Evolutionary conservation across 2,888 invertebrate species (phyloP).

Genomic region (Xestia xanthographa): DNA sequence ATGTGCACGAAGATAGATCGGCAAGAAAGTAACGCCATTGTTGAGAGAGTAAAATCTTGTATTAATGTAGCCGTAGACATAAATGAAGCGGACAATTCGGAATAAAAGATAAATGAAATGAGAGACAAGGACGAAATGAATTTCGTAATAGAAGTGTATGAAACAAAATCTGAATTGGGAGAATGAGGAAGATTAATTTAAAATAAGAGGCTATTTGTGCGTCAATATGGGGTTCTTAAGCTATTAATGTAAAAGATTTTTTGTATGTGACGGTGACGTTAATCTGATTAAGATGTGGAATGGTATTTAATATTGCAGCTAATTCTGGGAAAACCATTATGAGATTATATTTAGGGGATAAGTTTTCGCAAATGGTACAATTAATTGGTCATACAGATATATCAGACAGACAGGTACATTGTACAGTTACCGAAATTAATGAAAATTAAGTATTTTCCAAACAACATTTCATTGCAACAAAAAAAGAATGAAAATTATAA

Average conservation of each 20-base stretch:
- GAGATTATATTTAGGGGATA: neutral
- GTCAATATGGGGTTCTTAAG: slow-evolving; percentile 1
- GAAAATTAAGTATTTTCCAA: neutral
- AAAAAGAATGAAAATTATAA: neutral
- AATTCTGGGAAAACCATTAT: neutral
- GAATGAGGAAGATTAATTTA: slow-evolving; percentile 48
- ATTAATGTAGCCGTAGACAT: slow-evolving; percentile 51
- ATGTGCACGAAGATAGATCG: slow-evolving; percentile 70
- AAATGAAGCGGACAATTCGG: slow-evolving; percentile 47
- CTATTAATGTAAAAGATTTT: slow-evolving; percentile 20
- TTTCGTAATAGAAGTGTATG: slow-evolving; percentile 50
- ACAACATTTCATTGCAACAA: neutral
- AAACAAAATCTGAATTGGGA: slow-evolving; percentile 48
- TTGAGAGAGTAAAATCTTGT: slow-evolving; percentile 56
- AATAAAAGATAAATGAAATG: slow-evolving; percentile 59
- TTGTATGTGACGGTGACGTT: neutral
- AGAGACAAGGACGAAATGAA: slow-evolving; percentile 53
- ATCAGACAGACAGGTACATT: neutral
- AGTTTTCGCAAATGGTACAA: neutral
- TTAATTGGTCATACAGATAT: neutral
- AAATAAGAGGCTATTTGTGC: slow-evolving; percentile 29
- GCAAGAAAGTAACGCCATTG: slow-evolving; percentile 49
- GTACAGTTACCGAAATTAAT: neutral
- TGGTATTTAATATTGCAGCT: neutral
- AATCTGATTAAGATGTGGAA: slow-evolving; percentile 24